These are phyloP conservation scores for Pseudois nayaur DNA, from an alignment of 2,113 vertebrate species.

Conservation along the genomic window DNA sequence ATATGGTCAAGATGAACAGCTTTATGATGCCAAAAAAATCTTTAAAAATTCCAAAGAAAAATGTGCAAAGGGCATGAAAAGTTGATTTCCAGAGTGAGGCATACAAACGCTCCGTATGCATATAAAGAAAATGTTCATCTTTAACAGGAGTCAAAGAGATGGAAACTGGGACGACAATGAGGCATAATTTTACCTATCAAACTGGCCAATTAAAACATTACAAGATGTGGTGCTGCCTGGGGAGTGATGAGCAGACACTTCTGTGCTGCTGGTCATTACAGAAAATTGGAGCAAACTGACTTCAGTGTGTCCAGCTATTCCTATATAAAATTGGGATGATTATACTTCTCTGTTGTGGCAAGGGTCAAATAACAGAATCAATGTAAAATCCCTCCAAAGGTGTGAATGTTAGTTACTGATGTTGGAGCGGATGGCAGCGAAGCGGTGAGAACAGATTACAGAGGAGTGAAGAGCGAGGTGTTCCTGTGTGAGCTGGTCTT, in stretches of 20 bases:
- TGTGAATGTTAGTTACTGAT: not conserved
- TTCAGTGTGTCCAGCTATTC: not conserved
- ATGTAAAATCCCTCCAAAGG: not conserved
- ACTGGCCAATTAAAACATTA: not conserved
- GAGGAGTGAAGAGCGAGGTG: not conserved
- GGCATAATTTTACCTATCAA: not conserved
- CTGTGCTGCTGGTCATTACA: not conserved
- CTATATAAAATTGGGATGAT: not conserved
- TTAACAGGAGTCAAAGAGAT: not conserved
- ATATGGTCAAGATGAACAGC: not conserved
- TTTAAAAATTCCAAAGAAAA: not conserved
- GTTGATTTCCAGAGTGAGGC: conserved; percentile 22
- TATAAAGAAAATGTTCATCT: not conserved
- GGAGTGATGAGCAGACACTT: not conserved
- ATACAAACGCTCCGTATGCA: not conserved
- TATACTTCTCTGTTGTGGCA: not conserved
- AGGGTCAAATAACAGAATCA: not conserved
- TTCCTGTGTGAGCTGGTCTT: not conserved
- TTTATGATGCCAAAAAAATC: not conserved
- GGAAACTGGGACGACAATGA: not conserved
- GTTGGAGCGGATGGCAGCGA: not conserved
- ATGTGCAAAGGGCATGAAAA: not conserved
- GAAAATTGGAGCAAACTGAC: not conserved
- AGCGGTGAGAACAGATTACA: not conserved
- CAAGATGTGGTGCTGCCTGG: not conserved